A percentile compares a stretch with the other conserved stretches of the same genome.
Conservation (phyloP, 2,113 vertebrate genomes). For the Lophochroa leadbeateri region DNA sequence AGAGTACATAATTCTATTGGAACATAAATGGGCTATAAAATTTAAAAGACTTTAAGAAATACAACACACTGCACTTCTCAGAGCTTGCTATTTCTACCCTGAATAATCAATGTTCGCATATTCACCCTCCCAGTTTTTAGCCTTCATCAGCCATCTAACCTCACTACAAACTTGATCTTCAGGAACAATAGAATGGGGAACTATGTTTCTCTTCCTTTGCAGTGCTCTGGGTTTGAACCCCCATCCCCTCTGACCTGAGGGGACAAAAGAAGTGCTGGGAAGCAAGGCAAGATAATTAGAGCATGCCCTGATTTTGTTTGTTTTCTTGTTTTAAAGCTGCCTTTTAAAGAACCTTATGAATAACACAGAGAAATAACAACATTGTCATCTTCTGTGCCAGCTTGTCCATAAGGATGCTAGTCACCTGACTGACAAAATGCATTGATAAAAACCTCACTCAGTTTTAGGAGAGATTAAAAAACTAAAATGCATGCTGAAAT, state of each 20-base stretch:
- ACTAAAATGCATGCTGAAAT: background rate
- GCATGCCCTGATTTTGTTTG: background rate
- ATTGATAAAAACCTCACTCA: background rate
- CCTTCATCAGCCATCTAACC: background rate
- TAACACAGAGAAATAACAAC: background rate
- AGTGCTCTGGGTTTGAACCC: accelerated
- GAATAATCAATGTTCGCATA: background rate
- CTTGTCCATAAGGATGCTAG: background rate
- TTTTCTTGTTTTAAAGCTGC: background rate
- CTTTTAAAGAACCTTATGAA: background rate
- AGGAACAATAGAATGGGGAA: background rate
- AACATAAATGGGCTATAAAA: conserved; percentile 42
- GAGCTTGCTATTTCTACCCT: background rate
- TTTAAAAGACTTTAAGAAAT: conserved; percentile 21
- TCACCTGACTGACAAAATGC: background rate
- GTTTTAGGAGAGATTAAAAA: background rate
- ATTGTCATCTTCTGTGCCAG: background rate
- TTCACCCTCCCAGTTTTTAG: background rate
- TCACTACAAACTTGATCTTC: background rate
- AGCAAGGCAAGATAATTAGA: background rate
- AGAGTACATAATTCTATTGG: conserved; percentile 13
- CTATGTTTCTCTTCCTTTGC: background rate
- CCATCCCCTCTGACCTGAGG: background rate
- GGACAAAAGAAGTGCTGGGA: background rate
- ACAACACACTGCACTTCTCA: background rate